Percentiles rank a stretch among this genome's conserved stretches.
Conservation (phyloP, 1,140 invertebrate species). For the Tetranychus cinnabarinus region DNA sequence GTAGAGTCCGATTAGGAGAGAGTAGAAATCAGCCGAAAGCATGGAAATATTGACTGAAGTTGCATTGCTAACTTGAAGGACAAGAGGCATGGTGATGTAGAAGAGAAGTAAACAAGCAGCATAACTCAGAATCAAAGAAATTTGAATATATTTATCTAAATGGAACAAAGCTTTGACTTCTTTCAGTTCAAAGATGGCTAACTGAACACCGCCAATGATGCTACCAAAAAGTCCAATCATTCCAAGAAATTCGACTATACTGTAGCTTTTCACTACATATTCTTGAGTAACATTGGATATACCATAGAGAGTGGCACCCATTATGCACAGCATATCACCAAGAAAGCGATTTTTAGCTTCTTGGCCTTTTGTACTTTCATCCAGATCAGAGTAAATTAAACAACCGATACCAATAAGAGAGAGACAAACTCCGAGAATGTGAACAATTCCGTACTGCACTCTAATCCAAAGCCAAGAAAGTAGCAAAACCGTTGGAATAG, state of each 20-base stretch:
- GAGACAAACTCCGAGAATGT: slow-evolving; percentile 51
- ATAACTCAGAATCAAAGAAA: slow-evolving; percentile 32
- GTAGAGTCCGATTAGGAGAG: slow-evolving; percentile 49
- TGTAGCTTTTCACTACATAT: slow-evolving; percentile 49
- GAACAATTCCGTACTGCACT: slow-evolving; percentile 39
- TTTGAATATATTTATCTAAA: slow-evolving; percentile 14
- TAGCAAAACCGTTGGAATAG: slow-evolving; percentile 52
- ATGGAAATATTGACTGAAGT: slow-evolving; percentile 56
- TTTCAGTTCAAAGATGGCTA: slow-evolving; percentile 31
- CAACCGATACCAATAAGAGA: slow-evolving; percentile 58
- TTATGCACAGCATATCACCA: slow-evolving; percentile 57
- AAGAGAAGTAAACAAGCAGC: slow-evolving; percentile 43
- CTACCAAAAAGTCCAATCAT: slow-evolving; percentile 59
- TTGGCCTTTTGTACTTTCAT: slow-evolving; percentile 28
- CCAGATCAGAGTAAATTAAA: slow-evolving; percentile 55
- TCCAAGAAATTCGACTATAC: slow-evolving; percentile 51
- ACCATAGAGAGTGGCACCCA: slow-evolving; percentile 54
- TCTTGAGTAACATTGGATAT: slow-evolving; percentile 60
- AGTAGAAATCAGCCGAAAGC: slow-evolving; percentile 61
- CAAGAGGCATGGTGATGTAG: slow-evolving; percentile 46
- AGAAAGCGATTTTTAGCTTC: slow-evolving; percentile 40
- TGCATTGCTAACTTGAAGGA: slow-evolving; percentile 49
- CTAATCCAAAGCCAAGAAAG: slow-evolving; percentile 42
- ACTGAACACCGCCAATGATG: slow-evolving; percentile 47
- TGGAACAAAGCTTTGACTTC: slow-evolving; percentile 17